Conservation (phyloP, 2,888 invertebrate species). For the Leucophora obtusa region DNA sequence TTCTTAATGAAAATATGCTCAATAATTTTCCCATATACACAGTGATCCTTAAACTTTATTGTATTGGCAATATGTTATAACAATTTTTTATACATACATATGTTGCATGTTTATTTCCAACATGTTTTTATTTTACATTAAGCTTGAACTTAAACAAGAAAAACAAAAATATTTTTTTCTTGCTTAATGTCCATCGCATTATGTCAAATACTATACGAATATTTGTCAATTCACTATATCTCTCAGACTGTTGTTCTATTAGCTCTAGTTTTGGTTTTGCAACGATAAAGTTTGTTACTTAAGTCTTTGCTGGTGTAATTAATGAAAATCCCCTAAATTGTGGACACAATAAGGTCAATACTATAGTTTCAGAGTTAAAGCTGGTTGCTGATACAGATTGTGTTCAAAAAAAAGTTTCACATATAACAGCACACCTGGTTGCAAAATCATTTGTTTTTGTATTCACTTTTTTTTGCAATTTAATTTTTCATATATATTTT, state of each 20-base stretch:
- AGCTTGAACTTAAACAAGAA: slow-evolving; percentile 61
- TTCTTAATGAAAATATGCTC: too few relatives aligned
- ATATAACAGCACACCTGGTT: slow-evolving; percentile 58
- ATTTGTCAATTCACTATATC: slow-evolving; percentile 44
- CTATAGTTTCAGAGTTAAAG: slow-evolving; percentile 22
- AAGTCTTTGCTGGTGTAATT: slow-evolving; percentile 51
- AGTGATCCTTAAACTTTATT: too few relatives aligned
- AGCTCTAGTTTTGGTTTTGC: slow-evolving; percentile 23
- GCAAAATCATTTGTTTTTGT: slow-evolving; percentile 44
- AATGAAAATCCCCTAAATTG: slow-evolving; percentile 63
- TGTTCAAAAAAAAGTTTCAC: slow-evolving; percentile 1
- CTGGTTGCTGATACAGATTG: slow-evolving; percentile 4
- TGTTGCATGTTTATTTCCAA: slow-evolving; percentile 2
- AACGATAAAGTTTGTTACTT: slow-evolving; percentile 39
- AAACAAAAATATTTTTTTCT: slow-evolving; percentile 38
- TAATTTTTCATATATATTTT: slow-evolving; percentile 46
- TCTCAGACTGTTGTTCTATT: slow-evolving; percentile 13
- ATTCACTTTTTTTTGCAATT: slow-evolving; percentile 12
- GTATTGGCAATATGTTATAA: too few relatives aligned
- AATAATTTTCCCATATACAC: too few relatives aligned
- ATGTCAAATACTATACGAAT: slow-evolving; percentile 50
- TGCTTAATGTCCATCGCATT: slow-evolving; percentile 55
- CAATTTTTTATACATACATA: neutral
- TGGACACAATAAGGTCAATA: slow-evolving; percentile 64
- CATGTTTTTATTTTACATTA: slow-evolving; percentile 44